phyloP scores from a whole-genome alignment of 2,888 invertebrate species.

The Habrosyne pyritoides region DNA sequence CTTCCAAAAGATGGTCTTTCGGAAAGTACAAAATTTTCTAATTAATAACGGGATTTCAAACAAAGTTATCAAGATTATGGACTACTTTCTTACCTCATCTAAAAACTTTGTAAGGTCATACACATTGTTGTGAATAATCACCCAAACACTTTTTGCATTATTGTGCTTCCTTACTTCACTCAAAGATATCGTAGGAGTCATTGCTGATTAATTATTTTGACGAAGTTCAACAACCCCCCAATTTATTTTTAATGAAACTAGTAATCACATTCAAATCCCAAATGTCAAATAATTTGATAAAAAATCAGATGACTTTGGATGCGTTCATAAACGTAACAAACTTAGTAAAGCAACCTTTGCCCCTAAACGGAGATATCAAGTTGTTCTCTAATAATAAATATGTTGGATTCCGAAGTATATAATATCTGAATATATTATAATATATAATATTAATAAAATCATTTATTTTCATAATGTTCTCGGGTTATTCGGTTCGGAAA shows the following conservation, averaged over 20 bases:
- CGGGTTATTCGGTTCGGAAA: no score
- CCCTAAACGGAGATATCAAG: no score
- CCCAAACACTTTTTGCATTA: constrained; percentile 77
- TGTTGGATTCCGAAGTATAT: no score
- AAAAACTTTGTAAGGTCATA: constrained; percentile 92
- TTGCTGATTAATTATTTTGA: constrained; percentile 16
- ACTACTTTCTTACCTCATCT: constrained; percentile 84
- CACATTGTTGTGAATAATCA: constrained; percentile 90
- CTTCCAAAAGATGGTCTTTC: neutral
- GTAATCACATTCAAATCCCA: neutral
- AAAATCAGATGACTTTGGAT: neutral
- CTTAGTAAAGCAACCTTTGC: no score
- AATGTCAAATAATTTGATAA: constrained; percentile 7
- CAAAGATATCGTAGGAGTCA: constrained; percentile 75
- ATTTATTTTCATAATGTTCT: no score
- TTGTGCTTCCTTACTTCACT: constrained; percentile 88
- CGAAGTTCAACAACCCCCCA: neutral
- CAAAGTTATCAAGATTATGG: neutral
- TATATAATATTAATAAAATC: no score
- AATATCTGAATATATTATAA: no score
- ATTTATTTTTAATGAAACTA: neutral
- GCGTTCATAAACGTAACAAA: neutral
- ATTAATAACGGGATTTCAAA: no score
- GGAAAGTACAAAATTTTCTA: no score
- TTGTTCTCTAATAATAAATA: no score